Evolutionary conservation across 2,888 invertebrate genomes (phyloP), one percentile per base, ranked within the genome.

Genomic region (Micoletzkya japonica): DNA sequence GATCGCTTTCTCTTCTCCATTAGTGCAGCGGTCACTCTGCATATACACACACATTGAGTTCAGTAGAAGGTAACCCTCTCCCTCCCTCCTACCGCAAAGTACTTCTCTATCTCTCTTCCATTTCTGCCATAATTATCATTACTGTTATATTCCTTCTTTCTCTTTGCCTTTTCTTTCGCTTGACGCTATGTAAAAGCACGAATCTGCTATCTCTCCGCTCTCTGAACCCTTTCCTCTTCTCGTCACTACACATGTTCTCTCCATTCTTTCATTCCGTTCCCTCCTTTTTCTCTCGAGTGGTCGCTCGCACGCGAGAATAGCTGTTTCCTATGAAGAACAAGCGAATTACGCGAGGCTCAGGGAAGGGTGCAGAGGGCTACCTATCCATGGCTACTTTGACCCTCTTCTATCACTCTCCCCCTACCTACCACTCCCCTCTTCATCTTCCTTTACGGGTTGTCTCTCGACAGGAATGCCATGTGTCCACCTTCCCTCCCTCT

Each of bases 361-460:
- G 44, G 44, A 44, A 14, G 34, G 63, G 34, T 60, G 4, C 7
- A 63, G 50, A n/a, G n/a, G n/a, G n/a, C n/a, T n/a, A n/a, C n/a
- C n/a, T n/a, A n/a, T n/a, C n/a, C n/a, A n/a, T n/a, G n/a, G n/a
- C n/a, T n/a, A n/a, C n/a, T n/a, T n/a, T n/a, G n/a, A n/a, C n/a
- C n/a, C n/a, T n/a, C n/a, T n/a, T n/a, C n/a, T n/a, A n/a, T n/a
- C n/a, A n/a, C n/a, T n/a, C n/a, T n/a, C n/a, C n/a, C n/a, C n/a
- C n/a, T n/a, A n/a, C n/a, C n/a, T n/a, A n/a, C n/a, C n/a, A n/a
- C n/a, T n/a, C n/a, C n/a, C n/a, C n/a, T n/a, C n/a, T n/a, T n/a
- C n/a, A n/a, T n/a, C n/a, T n/a, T n/a, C n/a, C n/a, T n/a, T n/a
- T n/a, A n/a, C n/a, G n/a, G n/a, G n/a, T n/a, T n/a, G n/a, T n/a